Conservation (phyloP, 1,140 invertebrate species). For the Physella acuta region DNA sequence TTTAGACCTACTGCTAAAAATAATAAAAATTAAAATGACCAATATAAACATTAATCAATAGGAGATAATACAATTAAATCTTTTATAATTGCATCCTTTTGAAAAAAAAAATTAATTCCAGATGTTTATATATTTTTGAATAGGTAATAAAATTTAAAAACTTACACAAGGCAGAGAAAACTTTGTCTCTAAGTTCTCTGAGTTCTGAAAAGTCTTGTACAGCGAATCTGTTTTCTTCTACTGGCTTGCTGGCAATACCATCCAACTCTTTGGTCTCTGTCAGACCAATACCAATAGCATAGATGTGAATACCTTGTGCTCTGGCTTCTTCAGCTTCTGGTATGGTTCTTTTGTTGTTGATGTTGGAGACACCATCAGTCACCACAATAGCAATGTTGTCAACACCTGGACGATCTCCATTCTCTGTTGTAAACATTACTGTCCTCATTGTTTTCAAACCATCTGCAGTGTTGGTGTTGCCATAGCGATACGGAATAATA, state of each 20-base stretch:
- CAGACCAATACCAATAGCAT: conserved; percentile 17
- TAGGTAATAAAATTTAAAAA: background rate
- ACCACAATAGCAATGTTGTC: conserved; percentile 8
- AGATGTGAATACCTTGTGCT: conserved; percentile 10
- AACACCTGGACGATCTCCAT: conserved; percentile 14
- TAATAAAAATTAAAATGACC: too few species aligned
- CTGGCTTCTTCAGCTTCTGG: conserved; percentile 18
- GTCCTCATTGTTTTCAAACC: background rate
- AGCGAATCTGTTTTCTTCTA: conserved; percentile 12
- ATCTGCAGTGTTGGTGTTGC: conserved; percentile 16
- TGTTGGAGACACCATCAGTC: conserved; percentile 17
- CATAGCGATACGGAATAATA: conserved; percentile 7
- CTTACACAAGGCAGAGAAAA: conserved; percentile 1
- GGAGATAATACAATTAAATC: too few species aligned
- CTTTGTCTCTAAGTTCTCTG: conserved; percentile 4
- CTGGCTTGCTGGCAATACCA: conserved; percentile 16
- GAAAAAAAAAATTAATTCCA: background rate
- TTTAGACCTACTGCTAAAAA: too few species aligned
- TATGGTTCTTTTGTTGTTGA: conserved; percentile 11
- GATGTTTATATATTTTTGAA: background rate
- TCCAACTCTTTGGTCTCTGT: conserved; percentile 15
- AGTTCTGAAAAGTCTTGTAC: conserved; percentile 7
- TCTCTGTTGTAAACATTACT: conserved; percentile 1
- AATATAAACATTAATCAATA: too few species aligned
- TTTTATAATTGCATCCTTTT: too few species aligned